Base-by-base conservation (phyloP, 1,140 invertebrate species). In the Cotesia vestalis region DNA sequence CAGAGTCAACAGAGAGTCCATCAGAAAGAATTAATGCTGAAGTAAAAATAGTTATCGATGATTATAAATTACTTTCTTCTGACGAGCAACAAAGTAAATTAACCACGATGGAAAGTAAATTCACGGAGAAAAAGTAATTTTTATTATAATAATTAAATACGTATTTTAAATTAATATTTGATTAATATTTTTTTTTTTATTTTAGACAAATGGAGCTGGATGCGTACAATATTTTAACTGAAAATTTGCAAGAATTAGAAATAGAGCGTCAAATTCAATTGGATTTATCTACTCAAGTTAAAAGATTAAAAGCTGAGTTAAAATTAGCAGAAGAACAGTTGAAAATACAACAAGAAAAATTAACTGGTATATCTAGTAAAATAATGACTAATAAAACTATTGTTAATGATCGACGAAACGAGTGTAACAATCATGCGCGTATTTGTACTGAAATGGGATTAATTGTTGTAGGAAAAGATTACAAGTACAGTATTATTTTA, bases 381-480 rank as follows among this genome's bases (percentile, higher is more conserved):
- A 80, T 86, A n/a, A 76, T 81, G 0, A 66, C 55, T 0, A 79
- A 78, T 14, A 83, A 84, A 17, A 75, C 76, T 36, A 83, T 83
- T 53, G 82, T 87, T 14, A 83, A 83, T 38, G 59, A 40, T 11
- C 83, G 82, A 27, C 76, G 85, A 9, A 76, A 75, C 53, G 82
- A 86, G 53, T 86, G 84, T 34, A 79, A 81, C 14, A 81, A 82
- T 70, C 70, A 86, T 5, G 79, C 81, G 0, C 83, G 73, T 71
- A 80, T 85, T 69, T 87, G 86, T 66, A 78, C 80, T 20, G 78
- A 76, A 11, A 69, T 87, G 59, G 86, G 86, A 57, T 76, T 71
- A n/a, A 71, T 75, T 51, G 73, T 87, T 69, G 55, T 81, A 51
- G 86, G 84, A 75, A 63, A 75, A 5, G 78, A 77, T 53, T 87